Evolutionary conservation across 2,113 vertebrate genomes (phyloP), one percentile per base, ranked within the genome.

Genomic region (Syngnathus floridae): DNA sequence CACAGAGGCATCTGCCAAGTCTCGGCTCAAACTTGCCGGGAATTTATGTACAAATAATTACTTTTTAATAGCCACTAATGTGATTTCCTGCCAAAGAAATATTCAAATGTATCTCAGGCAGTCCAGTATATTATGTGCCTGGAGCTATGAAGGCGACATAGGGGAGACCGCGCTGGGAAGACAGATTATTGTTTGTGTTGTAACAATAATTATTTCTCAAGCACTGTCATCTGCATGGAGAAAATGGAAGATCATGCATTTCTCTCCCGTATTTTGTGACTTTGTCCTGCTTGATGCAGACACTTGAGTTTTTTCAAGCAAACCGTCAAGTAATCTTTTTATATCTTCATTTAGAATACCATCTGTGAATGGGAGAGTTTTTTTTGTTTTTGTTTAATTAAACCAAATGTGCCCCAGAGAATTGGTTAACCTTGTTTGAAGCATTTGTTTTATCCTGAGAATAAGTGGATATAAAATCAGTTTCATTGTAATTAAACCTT

Each of bases 21-120:
- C 61, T 81, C 7, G 13, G 26, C 46, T 64, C 63, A 22, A 52
- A 64, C 46, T 52, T 51, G 63, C 48, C 7, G 19, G 46, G 63
- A 64, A 64, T 64, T 64, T 64, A 64, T 64, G 63, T 64, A 91
- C 90, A 91, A 91, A 92, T 92, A 92, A 92, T 91, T 92, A 92
- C 90, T 91, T 92, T 92, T 92, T 92, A 91, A 92, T 92, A 90
- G 90, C 84, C 88, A 83, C 83, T 91, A 91, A 92, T 91, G 84
- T 84, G 90, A 91, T 91, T 91, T 90, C 89, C 88, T 91, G 90
- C 90, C 90, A 91, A 90, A 91, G 88, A 92, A 91, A 91, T 91
- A 91, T 92, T 91, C 90, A 92, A 90, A 92, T 91, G 82, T 88
- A 79, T 90, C 89, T 90, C 86, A 87, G 83, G 87, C 89, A 91